phyloP scores from a whole-genome alignment of 2,113 vertebrate genomes.

The Myotis brandtii region DNA sequence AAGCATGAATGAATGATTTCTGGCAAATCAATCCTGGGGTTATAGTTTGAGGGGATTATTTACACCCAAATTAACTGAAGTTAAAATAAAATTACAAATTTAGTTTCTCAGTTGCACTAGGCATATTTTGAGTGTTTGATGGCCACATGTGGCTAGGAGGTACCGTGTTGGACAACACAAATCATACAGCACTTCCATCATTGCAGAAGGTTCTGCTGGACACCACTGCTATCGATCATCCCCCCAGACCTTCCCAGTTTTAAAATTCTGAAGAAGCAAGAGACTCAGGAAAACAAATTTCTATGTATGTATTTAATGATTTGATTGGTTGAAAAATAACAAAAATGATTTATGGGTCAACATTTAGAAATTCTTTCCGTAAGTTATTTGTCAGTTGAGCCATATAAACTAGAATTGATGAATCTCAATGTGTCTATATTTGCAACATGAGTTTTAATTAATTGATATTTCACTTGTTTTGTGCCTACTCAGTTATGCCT shows the following conservation, averaged over 20 bases:
- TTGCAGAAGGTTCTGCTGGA: neutral
- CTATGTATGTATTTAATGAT: neutral
- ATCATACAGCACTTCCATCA: neutral
- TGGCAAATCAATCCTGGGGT: neutral
- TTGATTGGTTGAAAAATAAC: neutral
- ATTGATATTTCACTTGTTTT: neutral
- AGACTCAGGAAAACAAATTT: neutral
- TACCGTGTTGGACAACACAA: neutral
- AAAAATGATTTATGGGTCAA: constrained; percentile 40
- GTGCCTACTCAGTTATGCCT: neutral
- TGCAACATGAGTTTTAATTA: constrained; percentile 20
- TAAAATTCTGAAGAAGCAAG: neutral
- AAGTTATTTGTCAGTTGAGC: constrained; percentile 19
- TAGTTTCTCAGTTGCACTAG: neutral
- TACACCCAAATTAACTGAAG: neutral
- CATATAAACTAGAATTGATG: neutral
- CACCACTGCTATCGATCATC: neutral
- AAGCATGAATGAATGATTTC: neutral
- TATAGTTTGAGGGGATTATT: neutral
- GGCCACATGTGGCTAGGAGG: neutral
- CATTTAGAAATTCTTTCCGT: neutral
- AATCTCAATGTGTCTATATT: neutral
- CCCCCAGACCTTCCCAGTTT: neutral
- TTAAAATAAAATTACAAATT: constrained; percentile 28
- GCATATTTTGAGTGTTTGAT: neutral